Evolutionary conservation across 2,888 invertebrate species (phyloP), one percentile per base, ranked within the genome.

Genomic region (Chironomus tentans): DNA sequence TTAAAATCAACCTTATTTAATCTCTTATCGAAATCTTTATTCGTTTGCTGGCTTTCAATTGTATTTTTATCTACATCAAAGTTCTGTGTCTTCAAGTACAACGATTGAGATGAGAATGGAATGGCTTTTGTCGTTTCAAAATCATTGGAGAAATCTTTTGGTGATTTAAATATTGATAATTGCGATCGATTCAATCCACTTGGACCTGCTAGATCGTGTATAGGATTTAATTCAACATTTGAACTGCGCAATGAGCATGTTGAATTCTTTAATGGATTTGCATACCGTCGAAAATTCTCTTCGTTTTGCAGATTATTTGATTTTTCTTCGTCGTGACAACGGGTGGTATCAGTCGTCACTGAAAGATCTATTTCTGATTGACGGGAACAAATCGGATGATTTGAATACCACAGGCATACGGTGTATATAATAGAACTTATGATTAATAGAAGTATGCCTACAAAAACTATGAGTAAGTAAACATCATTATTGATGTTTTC

Each of bases 281-380:
- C 90, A 83, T 92, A 93, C 78, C 94, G 88, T 74, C 94, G 87
- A 77, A 95, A 86, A 82, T 94, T 95, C 83, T 95, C 95, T 82
- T 94, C 94, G 83, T 94, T 95, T 84, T 95, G 95, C 77, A 94
- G 84, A 83, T 95, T 95, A 83, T 95, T 95, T 3, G 94, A 92
- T 82, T 94, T 94, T 81, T 94, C 94, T 81, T 94, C 93, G 81
- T 93, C 92, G 81, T 91, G 89, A 78, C 87, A 89, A 82, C 68
- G 74, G 21, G 74, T 68, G 38, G 68, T 68, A 24, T 74, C 74
- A 46, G 74, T 74, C 38, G 38, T 38, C 68, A 74, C 74, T 48
- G 74, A 74, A 10, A 74, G 68, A 74, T 74, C 68, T 22, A 74
- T 74, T n/a, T 74, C 74, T 68, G 74, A 74, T 74, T 74, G 74